Conservation (phyloP, 2,888 invertebrate genomes). For the Mimachlamys varia region DNA sequence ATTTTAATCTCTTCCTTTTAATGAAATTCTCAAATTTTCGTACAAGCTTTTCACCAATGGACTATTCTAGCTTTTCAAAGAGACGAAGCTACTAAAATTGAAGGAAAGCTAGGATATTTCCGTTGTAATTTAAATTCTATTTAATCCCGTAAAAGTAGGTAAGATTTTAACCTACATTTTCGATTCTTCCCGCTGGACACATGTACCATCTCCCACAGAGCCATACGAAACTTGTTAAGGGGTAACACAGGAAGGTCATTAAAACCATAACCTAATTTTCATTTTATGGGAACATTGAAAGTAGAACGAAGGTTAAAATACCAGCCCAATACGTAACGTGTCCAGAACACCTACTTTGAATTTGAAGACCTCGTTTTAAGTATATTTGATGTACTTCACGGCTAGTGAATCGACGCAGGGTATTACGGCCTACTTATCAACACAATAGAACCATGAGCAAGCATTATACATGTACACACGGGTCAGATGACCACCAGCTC, state of each 20-base stretch:
- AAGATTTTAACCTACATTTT: not conserved
- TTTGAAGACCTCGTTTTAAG: slow-evolving; percentile 18
- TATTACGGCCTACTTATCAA: not conserved
- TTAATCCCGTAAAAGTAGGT: slow-evolving; percentile 32
- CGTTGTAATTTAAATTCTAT: not conserved
- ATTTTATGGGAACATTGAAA: slow-evolving; percentile 4
- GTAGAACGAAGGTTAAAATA: slow-evolving; percentile 16
- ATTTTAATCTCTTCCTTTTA: not conserved
- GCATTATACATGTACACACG: not conserved
- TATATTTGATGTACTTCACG: slow-evolving; percentile 26
- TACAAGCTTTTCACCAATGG: not conserved
- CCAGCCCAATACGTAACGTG: not conserved
- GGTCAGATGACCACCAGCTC: not conserved
- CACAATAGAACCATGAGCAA: slow-evolving; percentile 1
- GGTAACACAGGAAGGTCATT: not conserved
- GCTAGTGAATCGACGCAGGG: not conserved
- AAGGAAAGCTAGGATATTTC: not conserved
- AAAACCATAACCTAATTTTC: slow-evolving; percentile 11
- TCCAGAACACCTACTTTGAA: not conserved
- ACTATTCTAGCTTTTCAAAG: not conserved
- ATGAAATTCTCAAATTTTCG: not conserved
- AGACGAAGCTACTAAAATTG: not conserved
- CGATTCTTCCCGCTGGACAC: not conserved
- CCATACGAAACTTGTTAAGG: not conserved
- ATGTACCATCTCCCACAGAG: not conserved